Evolutionary conservation across 2,888 invertebrate genomes (phyloP).

Genomic region (Drosophila yooni): DNA sequence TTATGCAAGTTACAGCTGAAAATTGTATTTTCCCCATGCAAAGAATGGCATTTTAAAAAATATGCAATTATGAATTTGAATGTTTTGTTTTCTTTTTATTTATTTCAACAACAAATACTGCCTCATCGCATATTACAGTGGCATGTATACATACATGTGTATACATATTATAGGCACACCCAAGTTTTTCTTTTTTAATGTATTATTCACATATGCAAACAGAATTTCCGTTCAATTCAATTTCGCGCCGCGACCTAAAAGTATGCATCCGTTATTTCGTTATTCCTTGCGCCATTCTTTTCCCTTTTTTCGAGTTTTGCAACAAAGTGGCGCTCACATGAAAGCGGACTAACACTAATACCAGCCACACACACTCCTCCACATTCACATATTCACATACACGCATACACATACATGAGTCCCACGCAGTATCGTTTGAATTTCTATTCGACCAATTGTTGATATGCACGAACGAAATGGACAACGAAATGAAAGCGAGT

Average conservation of each 20-base stretch:
- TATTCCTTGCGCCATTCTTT: slow-evolving; percentile 23
- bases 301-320: slow-evolving; percentile 21
- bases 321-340: slow-evolving; percentile 60
- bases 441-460: slow-evolving; percentile 77
- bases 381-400: slow-evolving; percentile 4
- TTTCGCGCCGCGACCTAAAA: slow-evolving; percentile 60
- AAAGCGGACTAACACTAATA: slow-evolving; percentile 26
- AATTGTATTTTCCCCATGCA: slow-evolving; percentile 12
- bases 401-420: slow-evolving; percentile 3
- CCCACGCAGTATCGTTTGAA: slow-evolving; percentile 16
- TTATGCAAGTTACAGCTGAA: not conserved
- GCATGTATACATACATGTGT: not conserved
- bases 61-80: not conserved
- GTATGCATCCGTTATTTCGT: slow-evolving; percentile 56
- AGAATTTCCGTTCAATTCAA: slow-evolving; percentile 77
- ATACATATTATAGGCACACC: slow-evolving; percentile 10
- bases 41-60: slow-evolving; percentile 14
- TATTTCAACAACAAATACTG: slow-evolving; percentile 20
- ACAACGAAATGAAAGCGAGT: slow-evolving; percentile 20
- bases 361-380: not conserved
- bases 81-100: slow-evolving; percentile 3
- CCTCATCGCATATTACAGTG: slow-evolving; percentile 31
- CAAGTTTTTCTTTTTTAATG: slow-evolving; percentile 50
- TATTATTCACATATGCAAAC: slow-evolving; percentile 81
- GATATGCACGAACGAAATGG: slow-evolving; percentile 70